These are phyloP conservation scores for Oncorhynchus masou DNA, from an alignment of 2,113 vertebrate species.

Conservation along the genomic window DNA sequence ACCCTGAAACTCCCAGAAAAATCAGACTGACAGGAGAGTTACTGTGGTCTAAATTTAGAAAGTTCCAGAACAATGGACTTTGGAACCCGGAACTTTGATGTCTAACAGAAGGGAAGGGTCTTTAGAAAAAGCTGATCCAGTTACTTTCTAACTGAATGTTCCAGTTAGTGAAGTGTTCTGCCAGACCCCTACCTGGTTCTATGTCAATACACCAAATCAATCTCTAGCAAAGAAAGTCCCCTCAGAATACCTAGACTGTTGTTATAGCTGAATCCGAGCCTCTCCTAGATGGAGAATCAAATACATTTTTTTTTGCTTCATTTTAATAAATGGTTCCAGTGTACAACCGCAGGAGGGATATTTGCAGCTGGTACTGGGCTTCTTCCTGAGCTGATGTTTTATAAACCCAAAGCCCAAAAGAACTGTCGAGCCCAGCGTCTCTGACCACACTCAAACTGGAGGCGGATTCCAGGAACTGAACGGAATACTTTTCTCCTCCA, in stretches of 20 bases:
- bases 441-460: conserved; percentile 62
- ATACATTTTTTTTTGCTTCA: conserved; percentile 20
- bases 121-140: conserved; percentile 29
- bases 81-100: conserved; percentile 45
- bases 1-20: conserved; percentile 35
- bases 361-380: conserved; percentile 66
- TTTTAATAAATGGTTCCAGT: conserved; percentile 59
- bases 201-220: not conserved
- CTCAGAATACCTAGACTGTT: not conserved
- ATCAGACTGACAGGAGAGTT: conserved; percentile 33
- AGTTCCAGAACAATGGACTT: conserved; percentile 61
- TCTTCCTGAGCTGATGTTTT: conserved; percentile 70
- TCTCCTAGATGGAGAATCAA: not conserved
- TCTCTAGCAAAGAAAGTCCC: not conserved
- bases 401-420: conserved; percentile 63
- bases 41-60: conserved; percentile 61
- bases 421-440: conserved; percentile 39
- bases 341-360: conserved; percentile 60
- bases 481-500: conserved; percentile 63
- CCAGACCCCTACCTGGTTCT: not conserved
- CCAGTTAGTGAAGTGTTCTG: not conserved
- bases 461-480: conserved; percentile 62
- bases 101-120: conserved; percentile 17
- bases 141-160: conserved; percentile 23
- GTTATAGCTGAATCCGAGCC: not conserved